Conservation (phyloP, 2,113 vertebrate genomes). For the Nannospalax galili region DNA sequence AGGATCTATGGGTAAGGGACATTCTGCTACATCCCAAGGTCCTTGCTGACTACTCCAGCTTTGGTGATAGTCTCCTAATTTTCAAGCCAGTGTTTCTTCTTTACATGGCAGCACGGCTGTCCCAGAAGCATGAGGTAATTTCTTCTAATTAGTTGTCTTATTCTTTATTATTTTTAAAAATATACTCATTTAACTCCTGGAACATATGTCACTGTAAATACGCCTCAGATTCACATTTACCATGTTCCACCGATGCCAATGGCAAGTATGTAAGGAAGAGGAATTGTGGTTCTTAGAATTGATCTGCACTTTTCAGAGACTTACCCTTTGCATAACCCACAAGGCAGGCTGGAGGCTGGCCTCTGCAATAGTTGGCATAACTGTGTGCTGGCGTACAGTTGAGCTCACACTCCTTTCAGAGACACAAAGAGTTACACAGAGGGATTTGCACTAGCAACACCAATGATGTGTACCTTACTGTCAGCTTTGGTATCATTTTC, state of each 20-base stretch:
- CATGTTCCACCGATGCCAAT: not conserved
- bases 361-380: not conserved
- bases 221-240: too few relatives aligned
- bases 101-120: accelerated
- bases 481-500: conserved; percentile 38
- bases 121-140: not conserved
- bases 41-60: not conserved
- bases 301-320: not conserved
- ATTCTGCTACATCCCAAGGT: accelerated
- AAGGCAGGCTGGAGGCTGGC: not conserved
- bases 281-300: not conserved
- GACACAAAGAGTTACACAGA: not conserved
- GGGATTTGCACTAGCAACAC: not conserved
- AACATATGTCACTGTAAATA: not conserved
- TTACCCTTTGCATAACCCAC: not conserved
- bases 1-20: not conserved
- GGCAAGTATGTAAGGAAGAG: not conserved
- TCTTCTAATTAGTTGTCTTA: not conserved
- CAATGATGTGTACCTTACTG: conserved; percentile 52
- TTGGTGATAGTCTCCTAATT: not conserved
- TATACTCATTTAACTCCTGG: not conserved
- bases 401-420: conserved; percentile 1
- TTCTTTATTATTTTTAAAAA: not conserved
- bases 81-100: not conserved
- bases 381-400: not conserved